phyloP scores from a whole-genome alignment of 2,113 vertebrate genomes.

The Baryphthengus martii region DNA sequence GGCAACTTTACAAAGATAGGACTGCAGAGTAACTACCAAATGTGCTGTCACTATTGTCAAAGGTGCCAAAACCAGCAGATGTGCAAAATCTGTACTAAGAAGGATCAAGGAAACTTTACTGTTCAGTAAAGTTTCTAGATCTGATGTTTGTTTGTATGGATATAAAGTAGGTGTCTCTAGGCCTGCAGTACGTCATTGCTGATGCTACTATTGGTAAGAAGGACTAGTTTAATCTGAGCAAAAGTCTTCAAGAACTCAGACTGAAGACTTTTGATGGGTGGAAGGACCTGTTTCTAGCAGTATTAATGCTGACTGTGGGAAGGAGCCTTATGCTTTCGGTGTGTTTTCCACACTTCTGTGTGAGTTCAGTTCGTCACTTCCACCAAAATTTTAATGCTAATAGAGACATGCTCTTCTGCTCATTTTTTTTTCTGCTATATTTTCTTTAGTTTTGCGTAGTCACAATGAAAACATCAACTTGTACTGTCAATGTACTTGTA shows the following conservation, averaged over 20 bases:
- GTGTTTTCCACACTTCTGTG: background rate
- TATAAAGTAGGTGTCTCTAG: background rate
- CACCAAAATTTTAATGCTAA: background rate
- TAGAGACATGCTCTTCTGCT: background rate
- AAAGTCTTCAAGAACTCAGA: background rate
- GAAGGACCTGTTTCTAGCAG: background rate
- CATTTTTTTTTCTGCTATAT: background rate
- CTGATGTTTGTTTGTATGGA: background rate
- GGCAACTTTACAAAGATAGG: background rate
- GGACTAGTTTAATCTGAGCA: background rate
- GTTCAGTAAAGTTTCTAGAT: background rate
- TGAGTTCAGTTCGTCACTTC: background rate
- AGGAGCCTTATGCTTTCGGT: background rate
- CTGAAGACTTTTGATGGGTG: background rate
- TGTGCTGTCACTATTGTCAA: background rate
- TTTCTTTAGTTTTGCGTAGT: background rate
- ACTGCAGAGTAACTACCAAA: background rate
- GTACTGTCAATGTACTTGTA: background rate
- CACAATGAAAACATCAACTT: background rate
- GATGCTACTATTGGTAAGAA: background rate
- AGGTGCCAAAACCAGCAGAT: background rate
- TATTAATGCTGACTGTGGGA: background rate
- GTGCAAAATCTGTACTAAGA: background rate
- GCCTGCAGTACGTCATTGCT: background rate
- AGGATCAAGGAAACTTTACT: background rate